phyloP scores from a whole-genome alignment of 2,888 invertebrate species.

The Pseudococcus viburni region DNA sequence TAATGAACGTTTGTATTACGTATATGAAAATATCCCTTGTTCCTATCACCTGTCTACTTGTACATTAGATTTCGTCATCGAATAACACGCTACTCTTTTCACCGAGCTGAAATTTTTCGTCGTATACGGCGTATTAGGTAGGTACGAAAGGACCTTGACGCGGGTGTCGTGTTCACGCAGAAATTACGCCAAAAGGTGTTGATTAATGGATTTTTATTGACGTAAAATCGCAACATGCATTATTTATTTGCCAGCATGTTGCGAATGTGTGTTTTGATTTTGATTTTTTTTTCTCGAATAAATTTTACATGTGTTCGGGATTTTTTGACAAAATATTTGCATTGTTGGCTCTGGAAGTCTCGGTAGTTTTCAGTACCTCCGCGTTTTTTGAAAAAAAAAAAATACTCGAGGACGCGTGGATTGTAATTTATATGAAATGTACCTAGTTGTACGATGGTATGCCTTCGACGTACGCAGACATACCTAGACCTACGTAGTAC shows the following conservation, averaged over 20 bases:
- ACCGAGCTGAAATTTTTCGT: not conserved
- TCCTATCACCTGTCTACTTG: not conserved
- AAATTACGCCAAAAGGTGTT: not conserved
- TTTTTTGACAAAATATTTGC: conserved; percentile 5
- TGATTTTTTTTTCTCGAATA: conserved; percentile 1
- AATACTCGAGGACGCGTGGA: not conserved
- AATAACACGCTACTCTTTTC: not conserved
- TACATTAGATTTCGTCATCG: not conserved
- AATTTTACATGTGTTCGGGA: conserved; percentile 2
- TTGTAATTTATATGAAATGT: conserved; percentile 6
- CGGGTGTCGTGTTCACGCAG: conserved; percentile 14
- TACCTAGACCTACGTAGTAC: not conserved
- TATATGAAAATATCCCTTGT: too few species aligned
- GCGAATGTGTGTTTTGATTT: not conserved
- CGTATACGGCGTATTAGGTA: not conserved
- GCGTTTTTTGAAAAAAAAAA: not conserved
- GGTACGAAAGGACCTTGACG: conserved; percentile 10
- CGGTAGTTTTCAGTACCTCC: not conserved
- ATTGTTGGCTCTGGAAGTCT: conserved; percentile 7
- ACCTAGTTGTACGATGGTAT: not conserved
- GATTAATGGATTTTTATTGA: conserved; percentile 34
- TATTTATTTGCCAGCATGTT: not conserved
- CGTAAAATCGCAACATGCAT: conserved; percentile 19
- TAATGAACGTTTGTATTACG: too few species aligned
- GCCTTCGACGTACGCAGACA: not conserved